phyloP scores from a whole-genome alignment of 2,888 invertebrate genomes.

The Platerodrilus igneus region DNA sequence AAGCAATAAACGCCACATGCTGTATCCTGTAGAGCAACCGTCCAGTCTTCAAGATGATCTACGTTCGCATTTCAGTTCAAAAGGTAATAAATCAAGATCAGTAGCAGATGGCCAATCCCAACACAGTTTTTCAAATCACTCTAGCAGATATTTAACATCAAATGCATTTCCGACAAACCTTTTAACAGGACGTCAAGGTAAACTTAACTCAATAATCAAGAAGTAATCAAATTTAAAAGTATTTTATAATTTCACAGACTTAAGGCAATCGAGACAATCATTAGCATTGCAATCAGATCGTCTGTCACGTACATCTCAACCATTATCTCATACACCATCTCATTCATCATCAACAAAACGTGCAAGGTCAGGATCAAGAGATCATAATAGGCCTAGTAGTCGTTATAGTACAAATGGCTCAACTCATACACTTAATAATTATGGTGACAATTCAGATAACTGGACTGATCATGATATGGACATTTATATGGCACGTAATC shows the following conservation, averaged over 20 bases:
- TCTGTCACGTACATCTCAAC: slow-evolving; percentile 70
- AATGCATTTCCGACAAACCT: slow-evolving; percentile 68
- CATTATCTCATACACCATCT: slow-evolving; percentile 55
- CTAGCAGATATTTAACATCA: slow-evolving; percentile 68
- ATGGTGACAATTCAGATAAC: slow-evolving; percentile 85
- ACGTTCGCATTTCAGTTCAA: slow-evolving; percentile 66
- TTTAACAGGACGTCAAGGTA: slow-evolving; percentile 68
- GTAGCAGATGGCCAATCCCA: slow-evolving; percentile 87
- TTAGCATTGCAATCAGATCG: slow-evolving; percentile 77
- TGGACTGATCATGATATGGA: slow-evolving; percentile 97
- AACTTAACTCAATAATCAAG: slow-evolving; percentile 13
- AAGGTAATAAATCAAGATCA: slow-evolving; percentile 61
- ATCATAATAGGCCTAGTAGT: slow-evolving; percentile 68
- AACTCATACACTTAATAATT: slow-evolving; percentile 75
- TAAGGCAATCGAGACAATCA: slow-evolving; percentile 82
- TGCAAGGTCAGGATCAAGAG: slow-evolving; percentile 74
- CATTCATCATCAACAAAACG: slow-evolving; percentile 59
- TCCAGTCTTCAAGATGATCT: slow-evolving; percentile 67
- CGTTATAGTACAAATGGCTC: slow-evolving; percentile 75
- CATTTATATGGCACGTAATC: slow-evolving; percentile 89
- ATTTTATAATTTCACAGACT: slow-evolving; percentile 53
- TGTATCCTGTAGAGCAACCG: slow-evolving; percentile 67
- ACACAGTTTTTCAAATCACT: slow-evolving; percentile 80
- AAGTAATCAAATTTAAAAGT: slow-evolving; percentile 18
- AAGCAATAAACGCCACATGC: slow-evolving; percentile 82